Base-by-base conservation (phyloP, 2,797 vertebrate genomes). In the Pygocentrus nattereri region DNA sequence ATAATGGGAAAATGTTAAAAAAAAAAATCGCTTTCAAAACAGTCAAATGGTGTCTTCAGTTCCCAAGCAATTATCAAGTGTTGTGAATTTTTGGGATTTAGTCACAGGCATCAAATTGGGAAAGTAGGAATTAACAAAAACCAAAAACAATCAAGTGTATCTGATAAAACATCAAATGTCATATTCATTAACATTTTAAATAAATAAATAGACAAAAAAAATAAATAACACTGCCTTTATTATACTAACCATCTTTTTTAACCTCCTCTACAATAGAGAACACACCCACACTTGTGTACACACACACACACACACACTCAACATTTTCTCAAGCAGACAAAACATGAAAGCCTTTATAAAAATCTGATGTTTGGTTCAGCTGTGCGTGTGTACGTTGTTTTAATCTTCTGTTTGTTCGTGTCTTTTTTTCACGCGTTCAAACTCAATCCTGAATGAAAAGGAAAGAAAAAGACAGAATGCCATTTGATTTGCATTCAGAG, bases 401-500 rank as follows among this genome's bases (percentile, higher is more conserved):
- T 75, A 68, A 76, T 68, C 62, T 81, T 44, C 44, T 68, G 27
- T 67, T 68, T 52, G 49, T 58, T 47, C n/a, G 69, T 34, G 25
- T 25, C 72, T 61, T 5, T 61, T 23, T 21, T 25, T n/a, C 7
- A 74, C 69, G 41, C 44, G 5, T 34, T 21, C 44, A 61, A 19
- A 13, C 69, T 49, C 23, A 64, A 54, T 6, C 12, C 41, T 8
- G 67, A 69, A 50, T 74, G 68, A 77, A 56, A 87, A 85, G 64
- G 18, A 71, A 8, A 79, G 49, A 65, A n/a, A 76, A 88, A 64
- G 65, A 23, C 50, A 73, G 61, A 88, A 87, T 87, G 80, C 85
- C 84, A 82, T 90, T 88, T 91, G 85, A 93, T 94, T 91, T 90
- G 88, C 90, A 93, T 92, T 86, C 90, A 89, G 89, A 85, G 85